These are phyloP conservation scores for Pseudochromis fuscus DNA, from an alignment of 2,797 vertebrate genomes.

Conservation along the genomic window DNA sequence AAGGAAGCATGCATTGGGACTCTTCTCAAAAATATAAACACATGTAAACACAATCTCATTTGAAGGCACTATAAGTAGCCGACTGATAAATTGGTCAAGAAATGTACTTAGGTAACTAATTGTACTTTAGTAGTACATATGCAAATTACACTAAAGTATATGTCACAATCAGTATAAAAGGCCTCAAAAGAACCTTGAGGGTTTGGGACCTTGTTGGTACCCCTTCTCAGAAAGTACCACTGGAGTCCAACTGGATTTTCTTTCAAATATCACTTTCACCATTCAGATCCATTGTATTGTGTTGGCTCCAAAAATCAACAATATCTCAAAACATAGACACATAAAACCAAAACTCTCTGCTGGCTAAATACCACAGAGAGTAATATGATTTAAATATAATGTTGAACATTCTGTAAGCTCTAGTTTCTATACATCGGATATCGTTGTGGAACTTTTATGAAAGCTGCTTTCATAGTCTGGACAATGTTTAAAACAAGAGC, in stretches of 20 bases:
- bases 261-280: not conserved
- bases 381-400: too few species aligned
- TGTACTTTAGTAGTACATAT: too few species aligned
- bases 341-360: not conserved
- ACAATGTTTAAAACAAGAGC: constrained; percentile 23
- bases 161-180: not conserved
- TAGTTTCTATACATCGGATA: constrained; percentile 1
- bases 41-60: too few species aligned
- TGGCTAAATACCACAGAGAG: not conserved
- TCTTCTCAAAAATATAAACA: too few species aligned
- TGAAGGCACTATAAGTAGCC: too few species aligned
- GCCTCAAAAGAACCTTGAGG: not conserved
- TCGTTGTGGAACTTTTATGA: not conserved
- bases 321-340: constrained; percentile 1
- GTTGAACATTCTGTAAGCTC: not conserved
- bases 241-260: too few species aligned
- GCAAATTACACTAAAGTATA: not conserved
- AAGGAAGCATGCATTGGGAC: too few species aligned
- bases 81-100: too few species aligned
- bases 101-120: too few species aligned
- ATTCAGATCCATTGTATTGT: not conserved
- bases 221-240: not conserved
- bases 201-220: not conserved
- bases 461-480: constrained; percentile 17
- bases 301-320: too few species aligned